These are phyloP conservation scores for Drosophila quadrilineata DNA, from an alignment of 1,140 invertebrate genomes.

Conservation along the genomic window DNA sequence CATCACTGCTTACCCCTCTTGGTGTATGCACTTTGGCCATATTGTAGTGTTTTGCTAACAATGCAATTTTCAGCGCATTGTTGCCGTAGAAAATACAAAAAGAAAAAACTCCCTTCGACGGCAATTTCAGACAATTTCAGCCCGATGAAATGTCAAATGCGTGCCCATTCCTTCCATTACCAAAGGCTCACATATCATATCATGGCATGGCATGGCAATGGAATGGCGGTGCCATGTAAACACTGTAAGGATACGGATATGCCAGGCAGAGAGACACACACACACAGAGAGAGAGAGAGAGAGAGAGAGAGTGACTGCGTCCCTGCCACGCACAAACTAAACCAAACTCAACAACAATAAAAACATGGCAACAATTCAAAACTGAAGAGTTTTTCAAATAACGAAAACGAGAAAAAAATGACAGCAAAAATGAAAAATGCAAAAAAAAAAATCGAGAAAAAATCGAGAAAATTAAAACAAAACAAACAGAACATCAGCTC, in stretches of 20 bases:
- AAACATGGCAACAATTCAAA: constrained; percentile 81
- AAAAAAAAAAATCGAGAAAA: constrained; percentile 43
- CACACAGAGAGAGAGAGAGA: constrained; percentile 50
- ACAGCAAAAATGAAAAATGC: constrained; percentile 35
- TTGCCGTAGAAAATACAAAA: constrained; percentile 39
- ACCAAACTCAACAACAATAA: constrained; percentile 79
- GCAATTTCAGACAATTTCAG: constrained; percentile 60
- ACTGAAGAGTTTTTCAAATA: constrained; percentile 81
- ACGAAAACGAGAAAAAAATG: constrained; percentile 59
- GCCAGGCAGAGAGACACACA: constrained; percentile 10
- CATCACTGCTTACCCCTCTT: too few relatives aligned
- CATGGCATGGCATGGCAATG: too few relatives aligned
- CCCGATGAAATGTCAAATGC: constrained; percentile 56
- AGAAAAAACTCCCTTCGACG: constrained; percentile 51
- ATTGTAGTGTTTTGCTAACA: constrained; percentile 77
- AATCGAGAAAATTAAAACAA: constrained; percentile 81
- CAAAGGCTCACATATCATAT: too few relatives aligned
- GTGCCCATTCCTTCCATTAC: constrained; percentile 13
- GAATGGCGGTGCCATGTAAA: constrained; percentile 19
- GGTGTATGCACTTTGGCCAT: constrained; percentile 58
- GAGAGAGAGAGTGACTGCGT: too few relatives aligned
- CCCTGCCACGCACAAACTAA: constrained; percentile 65
- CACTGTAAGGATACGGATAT: constrained; percentile 42
- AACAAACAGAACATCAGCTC: constrained; percentile 71
- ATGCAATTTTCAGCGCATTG: constrained; percentile 74